phyloP scores from a whole-genome alignment of 1,140 invertebrate genomes.

The Trinorchestia longiramus region DNA sequence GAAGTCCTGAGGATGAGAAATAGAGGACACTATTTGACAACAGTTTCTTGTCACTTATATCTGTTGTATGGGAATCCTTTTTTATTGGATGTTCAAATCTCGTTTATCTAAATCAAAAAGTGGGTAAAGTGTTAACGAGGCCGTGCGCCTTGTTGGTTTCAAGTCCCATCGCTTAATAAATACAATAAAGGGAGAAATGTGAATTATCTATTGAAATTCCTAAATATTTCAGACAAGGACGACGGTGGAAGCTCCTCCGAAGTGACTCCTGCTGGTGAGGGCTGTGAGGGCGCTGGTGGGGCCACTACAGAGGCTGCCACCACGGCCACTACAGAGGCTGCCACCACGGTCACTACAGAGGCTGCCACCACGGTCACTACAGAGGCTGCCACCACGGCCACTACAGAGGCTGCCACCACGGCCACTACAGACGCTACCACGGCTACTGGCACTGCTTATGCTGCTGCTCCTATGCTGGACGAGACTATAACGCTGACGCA shows the following conservation, averaged over 20 bases:
- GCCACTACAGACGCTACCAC: neutral
- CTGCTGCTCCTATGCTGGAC: slow-evolving; percentile 56
- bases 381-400: neutral
- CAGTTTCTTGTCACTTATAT: too few species aligned
- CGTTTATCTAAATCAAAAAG: neutral
- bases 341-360: neutral
- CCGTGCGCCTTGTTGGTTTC: neutral
- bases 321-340: neutral
- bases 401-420: neutral
- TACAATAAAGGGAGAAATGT: neutral
- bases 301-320: neutral
- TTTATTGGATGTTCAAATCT: too few species aligned
- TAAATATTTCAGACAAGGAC: neutral
- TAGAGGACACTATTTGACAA: too few species aligned
- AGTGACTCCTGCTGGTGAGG: neutral
- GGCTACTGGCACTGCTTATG: neutral
- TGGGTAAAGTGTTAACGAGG: neutral
- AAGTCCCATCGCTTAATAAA: neutral
- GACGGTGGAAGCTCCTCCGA: neutral
- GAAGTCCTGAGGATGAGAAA: too few species aligned
- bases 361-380: neutral
- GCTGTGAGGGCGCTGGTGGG: neutral
- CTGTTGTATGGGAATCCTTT: too few species aligned
- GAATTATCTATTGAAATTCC: neutral
- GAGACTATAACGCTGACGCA: slow-evolving; percentile 68